phyloP scores from a whole-genome alignment of 2,113 vertebrate genomes.

The Perca fluviatilis region DNA sequence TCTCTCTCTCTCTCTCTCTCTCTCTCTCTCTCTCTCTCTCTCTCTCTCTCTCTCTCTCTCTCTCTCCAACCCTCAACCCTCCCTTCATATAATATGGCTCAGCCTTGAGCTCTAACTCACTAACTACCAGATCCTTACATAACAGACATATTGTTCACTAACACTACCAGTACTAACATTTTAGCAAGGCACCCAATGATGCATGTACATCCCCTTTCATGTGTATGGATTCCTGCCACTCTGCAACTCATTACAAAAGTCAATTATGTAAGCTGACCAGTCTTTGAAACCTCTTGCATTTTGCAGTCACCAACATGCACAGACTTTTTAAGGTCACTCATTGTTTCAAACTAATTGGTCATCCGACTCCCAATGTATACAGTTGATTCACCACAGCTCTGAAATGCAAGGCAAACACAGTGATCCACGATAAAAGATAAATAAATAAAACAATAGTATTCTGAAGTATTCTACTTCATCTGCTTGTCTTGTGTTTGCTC shows the following conservation, averaged over 20 bases:
- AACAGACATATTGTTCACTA: conserved; percentile 64
- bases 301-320: not conserved
- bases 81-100: conserved; percentile 55
- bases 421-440: not conserved
- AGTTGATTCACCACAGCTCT: conserved; percentile 9
- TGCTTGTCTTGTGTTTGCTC: too few species aligned
- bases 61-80: conserved; percentile 2
- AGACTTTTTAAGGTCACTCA: conserved; percentile 19
- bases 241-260: not conserved
- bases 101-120: conserved; percentile 71
- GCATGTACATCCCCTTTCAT: not conserved
- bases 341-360: conserved; percentile 13
- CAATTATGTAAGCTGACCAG: not conserved
- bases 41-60: conserved; percentile 13
- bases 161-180: conserved; percentile 40
- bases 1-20: conserved; percentile 24
- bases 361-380: not conserved
- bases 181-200: not conserved
- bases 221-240: not conserved
- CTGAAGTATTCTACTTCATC: too few species aligned
- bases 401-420: not conserved
- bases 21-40: conserved; percentile 20
- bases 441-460: too few species aligned
- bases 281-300: not conserved
- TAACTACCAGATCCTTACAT: conserved; percentile 70